Evolutionary conservation across 2,113 vertebrate genomes (phyloP), one percentile per base, ranked within the genome.

Genomic region (Triplophysa dalaica): DNA sequence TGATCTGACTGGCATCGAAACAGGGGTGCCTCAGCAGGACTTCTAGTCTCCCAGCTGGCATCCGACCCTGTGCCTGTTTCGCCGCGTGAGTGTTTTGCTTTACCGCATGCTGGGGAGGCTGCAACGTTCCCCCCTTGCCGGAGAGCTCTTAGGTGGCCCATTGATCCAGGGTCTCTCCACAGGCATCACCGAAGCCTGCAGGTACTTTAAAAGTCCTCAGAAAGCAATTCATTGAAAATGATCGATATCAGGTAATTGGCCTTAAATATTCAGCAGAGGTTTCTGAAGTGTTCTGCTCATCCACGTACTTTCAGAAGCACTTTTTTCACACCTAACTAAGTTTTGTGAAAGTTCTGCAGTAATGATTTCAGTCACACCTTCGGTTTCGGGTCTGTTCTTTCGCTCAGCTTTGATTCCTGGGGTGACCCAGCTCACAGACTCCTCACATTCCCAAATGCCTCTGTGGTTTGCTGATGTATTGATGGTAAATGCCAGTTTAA

Each of bases 1-100:
- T 83, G 81, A 82, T 83, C 79, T n/a, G 19, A 68, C 68, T 38
- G 65, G 45, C 7, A 74, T 60, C 33, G 29, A 64, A 8, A 21
- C 64, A 26, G 43, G 54, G 62, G 60, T 41, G 70, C 70, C 80
- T 78, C 74, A 63, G 83, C 62, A 33, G 67, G 83, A 81, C 70
- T 78, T 68, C 58, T 56, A 60, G 16, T 56, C 29, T 82, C 79
- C 45, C 66, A 45, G 45, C 68, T 45, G 26, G 54, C 54, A 41
- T 69, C 79, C 62, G 29, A 77, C 70, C 63, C 68, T 26, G 38
- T 29, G 81, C 68, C 72, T 80, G 72, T 79, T 77, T 77, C 62
- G 4, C 75, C 38, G 62, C 75, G 21, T 38, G 60, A 52, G 61
- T 75, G 76, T 56, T 74, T 64, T 78, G 69, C 54, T 70, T 80